A percentile compares a stretch with the other conserved stretches of the same genome.
Evolutionary conservation across 1,140 invertebrate species (phyloP).

Genomic region (Zaprionus inermis): DNA sequence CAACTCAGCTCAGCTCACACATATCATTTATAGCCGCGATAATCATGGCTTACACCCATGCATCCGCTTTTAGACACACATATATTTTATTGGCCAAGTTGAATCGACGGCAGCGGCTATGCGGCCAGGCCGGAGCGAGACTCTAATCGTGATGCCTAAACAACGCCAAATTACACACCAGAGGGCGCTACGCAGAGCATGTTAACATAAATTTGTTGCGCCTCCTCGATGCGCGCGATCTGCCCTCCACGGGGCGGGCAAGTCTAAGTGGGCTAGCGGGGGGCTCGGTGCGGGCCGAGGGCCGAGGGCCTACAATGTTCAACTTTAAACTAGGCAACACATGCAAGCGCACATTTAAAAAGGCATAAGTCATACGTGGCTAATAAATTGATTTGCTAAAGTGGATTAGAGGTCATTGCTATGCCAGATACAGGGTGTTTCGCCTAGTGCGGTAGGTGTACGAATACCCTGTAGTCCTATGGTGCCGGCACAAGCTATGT

Average conservation of each 20-base stretch:
- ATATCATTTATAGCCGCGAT: slow-evolving; percentile 78
- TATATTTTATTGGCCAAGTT: slow-evolving; percentile 50
- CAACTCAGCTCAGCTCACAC: slow-evolving; percentile 48
- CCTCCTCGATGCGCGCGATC: slow-evolving; percentile 49
- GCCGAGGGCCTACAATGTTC: slow-evolving; percentile 42
- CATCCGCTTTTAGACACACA: slow-evolving; percentile 56
- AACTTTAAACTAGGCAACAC: slow-evolving; percentile 71
- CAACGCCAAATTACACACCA: slow-evolving; percentile 81
- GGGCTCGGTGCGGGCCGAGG: background rate
- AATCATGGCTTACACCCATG: slow-evolving; percentile 82
- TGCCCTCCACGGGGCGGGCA: slow-evolving; percentile 17
- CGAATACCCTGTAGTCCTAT: background rate
- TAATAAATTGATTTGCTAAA: slow-evolving; percentile 83
- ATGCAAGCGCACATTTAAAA: slow-evolving; percentile 84
- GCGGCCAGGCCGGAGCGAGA: slow-evolving; percentile 30
- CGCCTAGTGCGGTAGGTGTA: background rate
- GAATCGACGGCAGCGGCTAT: background rate
- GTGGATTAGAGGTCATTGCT: slow-evolving; percentile 79
- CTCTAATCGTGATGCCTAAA: slow-evolving; percentile 82
- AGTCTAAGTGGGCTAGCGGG: too few relatives aligned
- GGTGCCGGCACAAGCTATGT: too few relatives aligned
- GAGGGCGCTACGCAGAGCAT: slow-evolving; percentile 81
- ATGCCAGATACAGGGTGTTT: slow-evolving; percentile 51
- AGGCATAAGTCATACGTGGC: slow-evolving; percentile 83
- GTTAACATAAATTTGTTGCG: slow-evolving; percentile 82